Base-by-base conservation (phyloP, 2,797 vertebrate genomes). In the Gymnodraco acuticeps region DNA sequence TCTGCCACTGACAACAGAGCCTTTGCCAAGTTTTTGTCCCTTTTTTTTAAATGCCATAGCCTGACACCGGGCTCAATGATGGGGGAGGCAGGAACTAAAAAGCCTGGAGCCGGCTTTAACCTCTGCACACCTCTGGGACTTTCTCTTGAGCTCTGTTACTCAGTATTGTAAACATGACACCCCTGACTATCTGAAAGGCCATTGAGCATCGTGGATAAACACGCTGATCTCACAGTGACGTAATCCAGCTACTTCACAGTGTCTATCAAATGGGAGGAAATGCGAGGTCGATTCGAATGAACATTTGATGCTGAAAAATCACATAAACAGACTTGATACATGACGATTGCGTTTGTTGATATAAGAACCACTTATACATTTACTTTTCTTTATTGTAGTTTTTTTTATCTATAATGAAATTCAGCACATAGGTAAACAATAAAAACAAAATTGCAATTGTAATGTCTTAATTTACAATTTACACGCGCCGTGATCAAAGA, bases 21-120 rank as follows among this genome's bases (percentile, higher is more conserved):
- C 76, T 58, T 38, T 84, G 81, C 88, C 89, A 90, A 84, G 80
- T 80, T 81, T 89, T 86, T 85, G 78, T 84, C 72, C 80, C 82
- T 55, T 73, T 62, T 66, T 83, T 84, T 81, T 13, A 92, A 93
- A 94, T 91, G 89, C 80, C 90, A 87, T 43, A 56, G 83, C 73
- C 70, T 81, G 90, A 87, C 86, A 88, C 67, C 58, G 8, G 64
- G 59, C 84, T 79, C 75, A 68, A 45, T 65, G 75, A 89, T 3
- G 65, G n/a, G 51, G 45, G 70, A 72, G 81, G 70, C 51, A 3
- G 69, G 16, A 67, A 56, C 63, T 53, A 46, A 62, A 38, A 77
- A 71, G 80, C 91, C 83, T 0, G n/a, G 19, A 88, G 88, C 89
- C 75, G 15, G 61, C 83, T 90, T 83, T 90, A 85, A 89, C 87